Evolutionary conservation across 2,888 invertebrate species (phyloP), one percentile per base, ranked within the genome.

Genomic region (Andrena camellia): DNA sequence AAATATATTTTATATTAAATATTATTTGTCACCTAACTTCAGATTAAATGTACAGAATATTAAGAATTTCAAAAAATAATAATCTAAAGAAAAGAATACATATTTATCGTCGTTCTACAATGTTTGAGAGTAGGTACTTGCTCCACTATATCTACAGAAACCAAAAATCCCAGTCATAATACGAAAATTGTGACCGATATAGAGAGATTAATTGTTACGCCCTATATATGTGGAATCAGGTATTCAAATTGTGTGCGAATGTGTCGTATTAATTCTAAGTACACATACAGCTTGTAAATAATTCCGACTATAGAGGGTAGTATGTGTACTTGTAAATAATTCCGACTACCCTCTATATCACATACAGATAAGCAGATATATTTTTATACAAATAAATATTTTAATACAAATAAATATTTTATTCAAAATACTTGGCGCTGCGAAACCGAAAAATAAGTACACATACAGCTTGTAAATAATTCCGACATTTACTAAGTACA

Each of bases 271-370:
- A 50, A 10, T 26, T 42, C 23, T 31, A 50, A n/a, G 20, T 50
- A 10, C 52, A 50, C 59, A 59, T 73, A 64, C 81, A 81, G 79
- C 79, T 74, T n/a, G n/a, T n/a, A n/a, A n/a, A n/a, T n/a, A n/a
- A n/a, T n/a, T n/a, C n/a, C n/a, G n/a, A n/a, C n/a, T n/a, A n/a
- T n/a, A n/a, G n/a, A n/a, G n/a, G n/a, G n/a, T n/a, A n/a, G n/a
- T n/a, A n/a, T n/a, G n/a, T n/a, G n/a, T n/a, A n/a, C n/a, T n/a
- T n/a, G n/a, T n/a, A n/a, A n/a, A n/a, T n/a, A n/a, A n/a, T n/a
- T n/a, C n/a, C n/a, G n/a, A n/a, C n/a, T n/a, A n/a, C n/a, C n/a
- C n/a, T n/a, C n/a, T n/a, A n/a, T n/a, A n/a, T n/a, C n/a, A n/a
- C n/a, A n/a, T n/a, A n/a, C n/a, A n/a, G n/a, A n/a, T n/a, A n/a